Percentiles rank a stretch among this genome's conserved stretches.
These are phyloP conservation scores for Patella pellucida DNA, from an alignment of 2,888 invertebrate genomes.

Conservation along the genomic window DNA sequence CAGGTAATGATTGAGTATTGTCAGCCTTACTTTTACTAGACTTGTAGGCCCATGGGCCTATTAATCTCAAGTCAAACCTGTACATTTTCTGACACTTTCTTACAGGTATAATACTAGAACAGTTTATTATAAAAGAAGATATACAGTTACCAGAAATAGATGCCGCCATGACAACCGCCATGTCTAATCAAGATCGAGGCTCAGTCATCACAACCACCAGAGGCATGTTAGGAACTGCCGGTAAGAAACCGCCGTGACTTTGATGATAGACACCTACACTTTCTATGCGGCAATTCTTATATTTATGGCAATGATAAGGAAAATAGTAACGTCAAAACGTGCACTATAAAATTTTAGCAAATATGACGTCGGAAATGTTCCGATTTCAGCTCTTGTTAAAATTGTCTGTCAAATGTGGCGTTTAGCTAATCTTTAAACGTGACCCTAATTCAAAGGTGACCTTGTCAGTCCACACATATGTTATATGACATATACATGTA, in stretches of 20 bases:
- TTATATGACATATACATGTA: no score
- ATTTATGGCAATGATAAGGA: no score
- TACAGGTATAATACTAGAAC: constrained; percentile 36
- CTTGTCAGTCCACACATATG: no score
- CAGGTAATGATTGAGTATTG: constrained; percentile 25
- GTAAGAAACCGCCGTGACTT: constrained; percentile 11
- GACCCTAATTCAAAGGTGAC: no score
- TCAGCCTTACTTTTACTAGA: not conserved
- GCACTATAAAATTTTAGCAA: no score
- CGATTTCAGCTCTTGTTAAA: no score
- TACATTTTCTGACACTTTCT: not conserved
- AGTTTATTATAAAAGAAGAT: constrained; percentile 34
- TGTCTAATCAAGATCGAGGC: constrained; percentile 21
- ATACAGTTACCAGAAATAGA: constrained; percentile 17
- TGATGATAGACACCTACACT: no score
- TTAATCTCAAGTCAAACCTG: not conserved
- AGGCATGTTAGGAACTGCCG: constrained; percentile 15
- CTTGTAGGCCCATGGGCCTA: not conserved
- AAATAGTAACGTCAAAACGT: no score
- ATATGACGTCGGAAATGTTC: no score
- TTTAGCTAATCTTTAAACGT: no score
- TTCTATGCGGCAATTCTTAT: no score
- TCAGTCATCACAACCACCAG: constrained; percentile 28
- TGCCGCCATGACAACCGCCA: not conserved
- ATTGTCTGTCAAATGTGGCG: no score